A percentile compares a stretch with the other conserved stretches of the same genome.
These are phyloP conservation scores for Holacanthus passer DNA, from an alignment of 2,113 vertebrate genomes.

Conservation along the genomic window DNA sequence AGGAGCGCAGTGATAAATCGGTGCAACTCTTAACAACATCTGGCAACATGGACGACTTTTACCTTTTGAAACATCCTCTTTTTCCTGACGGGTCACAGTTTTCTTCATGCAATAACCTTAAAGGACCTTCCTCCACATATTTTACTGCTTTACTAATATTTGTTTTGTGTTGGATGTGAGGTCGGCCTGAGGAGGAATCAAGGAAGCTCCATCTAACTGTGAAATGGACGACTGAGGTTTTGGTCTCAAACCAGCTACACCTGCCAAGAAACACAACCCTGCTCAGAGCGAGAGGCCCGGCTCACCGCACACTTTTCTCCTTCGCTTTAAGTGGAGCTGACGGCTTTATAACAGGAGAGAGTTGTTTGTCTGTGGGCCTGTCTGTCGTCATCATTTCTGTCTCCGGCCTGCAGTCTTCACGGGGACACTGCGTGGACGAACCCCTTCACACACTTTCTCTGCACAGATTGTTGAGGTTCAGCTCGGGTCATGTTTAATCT, in stretches of 20 bases:
- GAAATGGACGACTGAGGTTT: constrained; percentile 6
- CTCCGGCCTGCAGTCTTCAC: not conserved
- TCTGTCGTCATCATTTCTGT: constrained; percentile 9
- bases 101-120: not conserved
- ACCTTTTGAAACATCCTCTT: too few species aligned
- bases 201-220: not conserved
- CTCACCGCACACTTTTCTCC: not conserved
- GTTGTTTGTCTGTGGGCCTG: constrained; percentile 7
- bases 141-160: too few species aligned
- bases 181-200: not conserved
- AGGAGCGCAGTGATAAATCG: too few species aligned
- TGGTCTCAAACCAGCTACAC: constrained; percentile 5
- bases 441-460: not conserved
- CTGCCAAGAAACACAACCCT: constrained; percentile 20
- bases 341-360: constrained; percentile 3
- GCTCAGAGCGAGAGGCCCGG: not conserved
- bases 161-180: not conserved
- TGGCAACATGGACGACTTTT: too few species aligned
- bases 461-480: not conserved
- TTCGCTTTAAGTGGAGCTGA: constrained; percentile 13
- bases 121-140: not conserved
- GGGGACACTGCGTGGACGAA: constrained; percentile 5
- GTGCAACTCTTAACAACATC: too few species aligned
- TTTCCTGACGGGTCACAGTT: not conserved
- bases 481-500: not conserved